Evolutionary conservation across 2,888 invertebrate genomes (phyloP).

Genomic region (Deilephila elpenor): DNA sequence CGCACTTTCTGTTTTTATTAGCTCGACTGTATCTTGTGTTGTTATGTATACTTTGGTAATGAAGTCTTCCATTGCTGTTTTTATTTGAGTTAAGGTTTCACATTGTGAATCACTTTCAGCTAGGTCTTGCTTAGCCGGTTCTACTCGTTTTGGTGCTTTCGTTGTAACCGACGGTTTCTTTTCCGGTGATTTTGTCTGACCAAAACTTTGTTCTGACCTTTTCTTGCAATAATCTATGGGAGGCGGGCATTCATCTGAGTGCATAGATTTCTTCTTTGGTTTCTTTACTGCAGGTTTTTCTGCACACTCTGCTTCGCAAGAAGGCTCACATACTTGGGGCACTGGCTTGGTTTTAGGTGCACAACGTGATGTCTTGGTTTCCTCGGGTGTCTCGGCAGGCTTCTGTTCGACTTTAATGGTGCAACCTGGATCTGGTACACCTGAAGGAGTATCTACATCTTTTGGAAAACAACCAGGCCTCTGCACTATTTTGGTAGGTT

Average conservation of each 20-base stretch:
- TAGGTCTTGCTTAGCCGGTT: background rate
- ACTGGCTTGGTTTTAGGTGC: background rate
- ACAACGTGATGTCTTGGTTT: background rate
- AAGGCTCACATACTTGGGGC: constrained; percentile 1
- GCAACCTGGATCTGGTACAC: constrained; percentile 27
- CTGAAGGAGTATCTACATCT: constrained; percentile 24
- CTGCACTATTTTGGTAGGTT: background rate
- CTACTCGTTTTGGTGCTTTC: background rate
- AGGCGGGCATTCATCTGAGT: background rate
- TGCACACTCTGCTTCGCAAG: constrained; percentile 23
- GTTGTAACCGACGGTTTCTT: background rate
- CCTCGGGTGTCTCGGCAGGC: background rate
- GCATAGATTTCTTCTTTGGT: background rate
- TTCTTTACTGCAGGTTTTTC: background rate
- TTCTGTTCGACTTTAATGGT: background rate
- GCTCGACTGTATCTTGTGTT: constrained; percentile 57
- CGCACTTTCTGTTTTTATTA: constrained; percentile 52
- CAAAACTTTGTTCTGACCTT: background rate
- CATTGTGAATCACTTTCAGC: constrained; percentile 36
- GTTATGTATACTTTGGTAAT: constrained; percentile 53
- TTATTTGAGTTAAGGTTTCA: constrained; percentile 55
- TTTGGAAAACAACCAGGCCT: constrained; percentile 11
- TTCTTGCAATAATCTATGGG: constrained; percentile 16
- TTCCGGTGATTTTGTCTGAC: background rate
- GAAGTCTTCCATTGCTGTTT: constrained; percentile 58